Base-by-base conservation (phyloP, 2,888 invertebrate species). In the Drosophila melanocephala region DNA sequence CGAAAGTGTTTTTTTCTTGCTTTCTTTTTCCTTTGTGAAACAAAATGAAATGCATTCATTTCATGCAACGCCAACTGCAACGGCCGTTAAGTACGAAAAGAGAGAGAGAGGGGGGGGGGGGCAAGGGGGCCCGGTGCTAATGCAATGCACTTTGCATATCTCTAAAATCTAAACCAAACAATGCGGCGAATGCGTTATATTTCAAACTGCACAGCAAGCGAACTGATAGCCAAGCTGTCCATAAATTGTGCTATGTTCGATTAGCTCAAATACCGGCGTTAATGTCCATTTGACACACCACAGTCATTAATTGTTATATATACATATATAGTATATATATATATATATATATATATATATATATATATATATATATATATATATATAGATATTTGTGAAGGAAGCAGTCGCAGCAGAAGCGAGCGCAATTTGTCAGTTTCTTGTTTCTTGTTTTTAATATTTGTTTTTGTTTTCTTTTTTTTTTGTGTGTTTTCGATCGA, bases 1-100 rank as follows among this genome's bases (percentile, higher is more conserved):
- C 83, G 87, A 87, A 87, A 87, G 87, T 91, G 91, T 80, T 89
- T 75, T 71, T 56, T 28, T 47, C 19, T 33, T 52, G 28, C 37
- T 53, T 44, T 33, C 42, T 14, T 12, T 33, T 32, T 9, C 14
- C n/a, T 47, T 44, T 35, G 37, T 44, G 9, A 47, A 2, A 47
- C 59, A 50, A 44, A 37, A 33, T 22, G 22, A 89, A 82, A 59
- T 87, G 72, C 74, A 77, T 85, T 72, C 80, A 85, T 89, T 90
- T 87, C 80, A 88, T 69, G 88, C 77, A 75, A 68, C 80, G 66
- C 59, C 83, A 68, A 83, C 53, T 82, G 83, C 56, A 71, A 70
- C 69, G 26, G 57, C 57, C 32, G 42, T 32, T 57, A 44, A 52
- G 7, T 39, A 30, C 9, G 9, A 37, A 37, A 26, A 22, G 1